Evolutionary conservation across 2,797 vertebrate genomes (phyloP), one percentile per base, ranked within the genome.

Genomic region (Hemibagrus guttatus): DNA sequence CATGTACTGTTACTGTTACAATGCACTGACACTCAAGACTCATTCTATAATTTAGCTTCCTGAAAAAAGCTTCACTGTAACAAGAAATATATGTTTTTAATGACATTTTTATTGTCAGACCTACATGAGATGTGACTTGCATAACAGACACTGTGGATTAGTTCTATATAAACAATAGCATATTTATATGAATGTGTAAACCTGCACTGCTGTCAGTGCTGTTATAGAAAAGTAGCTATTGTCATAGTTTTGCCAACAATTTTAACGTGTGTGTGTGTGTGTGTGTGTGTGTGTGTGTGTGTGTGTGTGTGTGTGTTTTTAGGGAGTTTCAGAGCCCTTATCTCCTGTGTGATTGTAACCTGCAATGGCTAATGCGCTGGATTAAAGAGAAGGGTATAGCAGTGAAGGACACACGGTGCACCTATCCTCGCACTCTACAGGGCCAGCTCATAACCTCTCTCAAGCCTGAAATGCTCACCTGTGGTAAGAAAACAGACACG

Each of bases 281-380:
- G 21, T 35, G 46, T 78, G 49, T 58, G 75, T 78, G 17, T 66
- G 46, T 76, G 49, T 76, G 6, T 76, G n/a, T 78, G 52, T 58
- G 54, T 78, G 52, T 58, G 4, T 79, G 11, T 19, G 11, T 54
- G 42, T 19, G 72, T 28, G 14, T 19, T 42, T 14, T 83, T 92
- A 99, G 98, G 89, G 98, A 99, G 90, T 99, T 99, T 93, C 97
- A 98, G 94, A 99, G 97, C 0, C 96, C 97, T 16, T 98, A 96
- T 91, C 94, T 99, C 88, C 92, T 99, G 87, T 99, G 98, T 46
- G 98, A 99, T 93, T 99, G 98, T 92, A 99, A 98, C 93, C 96
- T 99, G 64, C 83, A 95, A 64, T 99, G 98, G 98, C 95, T 99
- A 93, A 95, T 97, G 84, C 95, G 92, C 31, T 99, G 97, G 98